These are phyloP conservation scores for Nasonia vitripennis DNA, from an alignment of 1,140 invertebrate genomes.

Conservation along the genomic window DNA sequence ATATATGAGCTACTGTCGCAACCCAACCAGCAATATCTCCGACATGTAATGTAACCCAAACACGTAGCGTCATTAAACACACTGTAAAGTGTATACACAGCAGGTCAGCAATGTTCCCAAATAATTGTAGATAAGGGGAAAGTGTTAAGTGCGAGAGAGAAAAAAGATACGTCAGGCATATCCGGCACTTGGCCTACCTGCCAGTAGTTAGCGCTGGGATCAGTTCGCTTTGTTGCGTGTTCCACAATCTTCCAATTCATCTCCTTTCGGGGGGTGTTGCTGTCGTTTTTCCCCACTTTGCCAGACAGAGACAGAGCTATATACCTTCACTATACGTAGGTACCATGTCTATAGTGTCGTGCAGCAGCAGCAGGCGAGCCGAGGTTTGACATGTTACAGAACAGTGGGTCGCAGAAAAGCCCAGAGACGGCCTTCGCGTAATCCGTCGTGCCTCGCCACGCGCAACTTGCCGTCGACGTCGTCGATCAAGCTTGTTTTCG, in stretches of 20 bases:
- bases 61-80: neutral
- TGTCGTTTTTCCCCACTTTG: conserved; percentile 42
- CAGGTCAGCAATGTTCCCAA: too few species aligned
- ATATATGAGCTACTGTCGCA: too few species aligned
- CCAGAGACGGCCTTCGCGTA: neutral
- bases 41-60: neutral
- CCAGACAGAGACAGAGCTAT: neutral
- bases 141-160: neutral
- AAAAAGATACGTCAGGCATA: neutral
- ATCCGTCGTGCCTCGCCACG: neutral
- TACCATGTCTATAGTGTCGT: neutral
- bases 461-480: neutral
- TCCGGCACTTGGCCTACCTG: conserved; percentile 4
- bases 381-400: neutral
- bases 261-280: conserved; percentile 46
- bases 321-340: neutral
- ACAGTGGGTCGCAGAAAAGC: neutral
- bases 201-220: conserved; percentile 46
- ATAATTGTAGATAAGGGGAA: too few species aligned
- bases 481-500: neutral
- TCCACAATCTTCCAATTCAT: conserved; percentile 40
- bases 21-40: too few species aligned
- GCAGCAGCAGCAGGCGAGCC: neutral
- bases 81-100: neutral
- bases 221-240: conserved; percentile 24